phyloP scores from a whole-genome alignment of 2,888 invertebrate genomes.

The Macropis europaea region DNA sequence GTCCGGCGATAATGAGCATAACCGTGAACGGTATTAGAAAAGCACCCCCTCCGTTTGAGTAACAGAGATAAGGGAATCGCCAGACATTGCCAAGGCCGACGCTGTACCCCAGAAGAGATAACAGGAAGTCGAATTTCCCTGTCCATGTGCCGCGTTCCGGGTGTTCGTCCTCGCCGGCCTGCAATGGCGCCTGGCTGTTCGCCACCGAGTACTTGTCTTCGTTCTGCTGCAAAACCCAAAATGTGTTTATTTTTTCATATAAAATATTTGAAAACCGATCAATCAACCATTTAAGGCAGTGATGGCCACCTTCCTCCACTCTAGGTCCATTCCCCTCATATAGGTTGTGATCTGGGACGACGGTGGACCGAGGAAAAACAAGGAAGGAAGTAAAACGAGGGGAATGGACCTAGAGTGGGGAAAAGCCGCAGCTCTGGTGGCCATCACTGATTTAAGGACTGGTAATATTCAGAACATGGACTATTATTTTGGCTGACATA shows the following conservation, averaged over 20 bases:
- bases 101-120: constrained; percentile 87
- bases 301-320: no score
- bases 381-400: no score
- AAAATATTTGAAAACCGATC: no score
- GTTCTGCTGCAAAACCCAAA: constrained; percentile 67
- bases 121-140: constrained; percentile 87
- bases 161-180: constrained; percentile 75
- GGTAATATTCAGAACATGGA: no score
- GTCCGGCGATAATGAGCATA: constrained; percentile 89
- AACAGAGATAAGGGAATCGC: constrained; percentile 88
- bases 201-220: constrained; percentile 80
- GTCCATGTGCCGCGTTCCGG: constrained; percentile 88
- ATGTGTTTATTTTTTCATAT: not conserved
- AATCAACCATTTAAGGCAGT: no score
- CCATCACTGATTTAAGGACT: no score
- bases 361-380: no score
- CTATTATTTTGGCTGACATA: no score
- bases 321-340: no score
- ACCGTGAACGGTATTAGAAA: constrained; percentile 92
- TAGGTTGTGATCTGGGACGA: no score
- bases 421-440: no score
- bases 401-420: no score
- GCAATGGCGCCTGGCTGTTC: constrained; percentile 80
- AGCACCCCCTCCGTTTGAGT: constrained; percentile 89
- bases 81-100: constrained; percentile 89